phyloP scores from a whole-genome alignment of 1,140 invertebrate genomes.

The Drosophila albomicans region DNA sequence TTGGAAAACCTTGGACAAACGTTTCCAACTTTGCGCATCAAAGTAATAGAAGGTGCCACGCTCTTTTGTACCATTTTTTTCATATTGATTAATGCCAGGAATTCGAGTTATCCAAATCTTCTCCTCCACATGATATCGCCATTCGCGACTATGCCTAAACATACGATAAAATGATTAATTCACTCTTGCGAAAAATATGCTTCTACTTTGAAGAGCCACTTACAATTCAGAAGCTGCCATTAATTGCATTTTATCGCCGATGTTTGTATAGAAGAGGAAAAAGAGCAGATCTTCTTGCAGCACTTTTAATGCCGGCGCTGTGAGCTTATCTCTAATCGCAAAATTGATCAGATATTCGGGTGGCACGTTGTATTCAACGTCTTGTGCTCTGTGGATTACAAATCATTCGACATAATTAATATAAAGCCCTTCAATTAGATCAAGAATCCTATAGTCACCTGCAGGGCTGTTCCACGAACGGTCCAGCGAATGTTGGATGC shows the following conservation, averaged over 20 bases:
- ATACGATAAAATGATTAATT: constrained; percentile 3
- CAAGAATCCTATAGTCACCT: constrained; percentile 83
- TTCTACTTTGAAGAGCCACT: constrained; percentile 85
- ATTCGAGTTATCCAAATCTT: constrained; percentile 99
- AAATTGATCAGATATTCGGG: constrained; percentile 99
- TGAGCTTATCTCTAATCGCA: constrained; percentile 96
- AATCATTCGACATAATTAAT: background rate
- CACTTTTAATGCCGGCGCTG: constrained; percentile 96
- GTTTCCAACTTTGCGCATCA: constrained; percentile 98
- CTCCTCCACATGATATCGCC: constrained; percentile 99
- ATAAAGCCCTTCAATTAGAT: background rate
- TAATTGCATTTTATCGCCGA: constrained; percentile 98
- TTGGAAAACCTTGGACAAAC: constrained; percentile 98
- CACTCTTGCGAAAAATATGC: background rate
- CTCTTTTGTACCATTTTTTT: constrained; percentile 98
- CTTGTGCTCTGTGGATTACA: constrained; percentile 91
- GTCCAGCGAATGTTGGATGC: constrained; percentile 98
- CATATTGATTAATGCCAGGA: constrained; percentile 93
- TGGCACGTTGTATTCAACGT: constrained; percentile 99
- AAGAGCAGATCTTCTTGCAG: constrained; percentile 99
- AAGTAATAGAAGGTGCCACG: constrained; percentile 99
- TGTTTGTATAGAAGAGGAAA: constrained; percentile 99
- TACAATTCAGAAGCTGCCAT: constrained; percentile 98
- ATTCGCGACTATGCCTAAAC: constrained; percentile 96
- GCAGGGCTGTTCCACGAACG: constrained; percentile 98